Base-by-base conservation (phyloP, 2,113 vertebrate genomes). In the Barbus barbus region DNA sequence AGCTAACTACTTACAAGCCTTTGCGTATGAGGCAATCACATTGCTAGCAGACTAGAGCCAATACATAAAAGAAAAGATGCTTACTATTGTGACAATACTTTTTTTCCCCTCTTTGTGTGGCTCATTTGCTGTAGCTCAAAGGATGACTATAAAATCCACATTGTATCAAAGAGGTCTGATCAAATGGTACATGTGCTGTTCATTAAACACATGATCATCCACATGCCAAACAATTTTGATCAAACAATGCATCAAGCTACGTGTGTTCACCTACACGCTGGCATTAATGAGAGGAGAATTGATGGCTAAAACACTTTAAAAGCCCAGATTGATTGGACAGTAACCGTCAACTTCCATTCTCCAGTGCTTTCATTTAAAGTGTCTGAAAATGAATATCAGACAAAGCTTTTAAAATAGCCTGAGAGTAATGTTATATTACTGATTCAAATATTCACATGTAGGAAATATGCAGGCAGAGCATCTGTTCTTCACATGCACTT, bases 181-280 rank as follows among this genome's bases (percentile, higher is more conserved):
- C 78, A 87, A 86, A 86, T 61, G 80, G 38, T 20, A 26, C 33
- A 63, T 63, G 65, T 53, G 73, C 80, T 73, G 61, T 78, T 84
- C 79, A 84, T 85, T 78, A 87, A 87, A 87, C 79, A 83, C 73
- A 85, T 56, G 65, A 82, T 73, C 72, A 58, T 82, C 78, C 58
- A 36, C 80, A 76, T 84, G 84, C 69, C n/a, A 63, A 33, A 72
- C 20, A 26, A 65, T 78, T 74, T 28, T 24, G 80, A 86, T 87
- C 73, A 86, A 87, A 86, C 51, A 86, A 44, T 28, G 41, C 41
- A 63, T 71, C 58, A 51, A 63, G 28, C 71, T 65, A 69, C 78
- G 82, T 18, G 82, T 18, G 24, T 82, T 84, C 44, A 65, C 78
- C 61, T 75, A n/a, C 60, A 72, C 69, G 72, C 75, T 22, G 74